Base-by-base conservation (phyloP, 1,140 invertebrate species). In the Drosophila nikananu region DNA sequence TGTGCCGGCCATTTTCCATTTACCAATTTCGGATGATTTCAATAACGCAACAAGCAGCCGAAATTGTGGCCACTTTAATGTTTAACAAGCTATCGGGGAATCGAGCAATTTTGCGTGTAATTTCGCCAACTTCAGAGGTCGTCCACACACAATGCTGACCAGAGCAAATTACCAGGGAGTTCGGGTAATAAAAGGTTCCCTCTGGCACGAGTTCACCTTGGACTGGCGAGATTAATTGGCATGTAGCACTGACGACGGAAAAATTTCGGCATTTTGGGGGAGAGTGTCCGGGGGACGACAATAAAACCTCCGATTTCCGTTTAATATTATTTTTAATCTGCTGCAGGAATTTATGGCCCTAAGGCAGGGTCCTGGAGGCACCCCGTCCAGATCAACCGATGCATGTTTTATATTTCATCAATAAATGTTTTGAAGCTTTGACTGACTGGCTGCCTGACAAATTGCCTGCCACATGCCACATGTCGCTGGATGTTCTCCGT, bases 271-370 rank as follows among this genome's bases (percentile, higher is more conserved):
- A 48, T 35, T 54, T 39, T 13, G 12, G 55, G 7, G 21, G 30
- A 3, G n/a, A 27, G 59, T 74, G 70, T 63, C 72, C 70, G 49
- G 32, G 27, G 35, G 37, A 73, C 37, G 71, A 74, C 74, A 90
- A 82, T 86, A 79, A 90, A 90, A 90, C 78, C 81, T 70, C 86
- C 86, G 78, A 90, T 89, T 84, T 90, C 65, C 81, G 79, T 90
- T 90, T 82, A 82, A 86, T 90, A 90, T 90, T 90, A 86, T 80
- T 86, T 90, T 90, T 90, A 90, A 90, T 90, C 86, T 86, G 65
- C 63, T 60, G 64, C 68, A 78, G 46, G 75, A 89, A 66, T 90
- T 87, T 83, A 89, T 87, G 66, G 65, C 72, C 49, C 58, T 57
- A 66, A 75, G 42, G 52, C n/a, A 23, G 59, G 54, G 21, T 35